Percentiles rank a stretch among this genome's conserved stretches.
phyloP scores from a whole-genome alignment of 1,140 invertebrate species.

The Pararge aegeria region DNA sequence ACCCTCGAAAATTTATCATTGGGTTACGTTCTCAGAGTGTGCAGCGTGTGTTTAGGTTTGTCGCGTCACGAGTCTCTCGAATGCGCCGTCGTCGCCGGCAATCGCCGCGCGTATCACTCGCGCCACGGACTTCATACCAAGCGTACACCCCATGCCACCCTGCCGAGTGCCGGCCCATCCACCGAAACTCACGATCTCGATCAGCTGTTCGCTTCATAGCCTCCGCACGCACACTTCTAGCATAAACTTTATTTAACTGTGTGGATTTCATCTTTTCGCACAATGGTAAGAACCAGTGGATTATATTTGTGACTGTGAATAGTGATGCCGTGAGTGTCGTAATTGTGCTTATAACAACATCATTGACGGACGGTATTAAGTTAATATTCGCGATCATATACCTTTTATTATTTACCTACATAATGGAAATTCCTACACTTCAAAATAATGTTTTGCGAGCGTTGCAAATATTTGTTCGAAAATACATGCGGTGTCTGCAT shows the following conservation, averaged over 20 bases:
- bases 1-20: constrained; percentile 68
- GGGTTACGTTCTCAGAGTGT: constrained; percentile 48
- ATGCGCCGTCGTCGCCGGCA: constrained; percentile 67
- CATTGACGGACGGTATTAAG: constrained; percentile 14
- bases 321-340: constrained; percentile 30
- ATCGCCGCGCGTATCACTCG: constrained; percentile 64
- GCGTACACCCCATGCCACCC: constrained; percentile 50
- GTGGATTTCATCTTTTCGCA: constrained; percentile 37
- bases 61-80: constrained; percentile 56
- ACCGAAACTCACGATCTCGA: constrained; percentile 49
- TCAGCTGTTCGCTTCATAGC: constrained; percentile 57
- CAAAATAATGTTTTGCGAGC: background rate
- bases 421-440: background rate
- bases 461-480: background rate
- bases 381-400: background rate
- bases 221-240: constrained; percentile 7
- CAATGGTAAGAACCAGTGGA: constrained; percentile 67
- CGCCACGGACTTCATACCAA: constrained; percentile 56
- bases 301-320: constrained; percentile 55
- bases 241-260: background rate
- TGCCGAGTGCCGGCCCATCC: constrained; percentile 27
- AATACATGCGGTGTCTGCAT: constrained; percentile 2
- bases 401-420: no score
- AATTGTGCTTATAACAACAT: constrained; percentile 18
- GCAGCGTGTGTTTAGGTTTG: constrained; percentile 55